These are phyloP conservation scores for Eueides isabella DNA, from an alignment of 1,140 invertebrate species.

Conservation along the genomic window DNA sequence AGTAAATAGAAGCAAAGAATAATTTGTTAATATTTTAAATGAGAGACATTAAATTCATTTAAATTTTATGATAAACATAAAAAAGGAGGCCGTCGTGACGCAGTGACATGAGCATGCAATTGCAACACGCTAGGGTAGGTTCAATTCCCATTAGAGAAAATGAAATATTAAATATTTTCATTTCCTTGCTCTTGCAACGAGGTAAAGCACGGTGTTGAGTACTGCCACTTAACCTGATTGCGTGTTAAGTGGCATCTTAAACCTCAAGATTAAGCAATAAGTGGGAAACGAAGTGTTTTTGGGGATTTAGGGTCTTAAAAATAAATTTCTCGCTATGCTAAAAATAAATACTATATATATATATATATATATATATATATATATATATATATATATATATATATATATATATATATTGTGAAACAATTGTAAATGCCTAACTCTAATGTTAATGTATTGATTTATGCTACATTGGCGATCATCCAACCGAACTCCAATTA, in stretches of 20 bases:
- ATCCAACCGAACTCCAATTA: slow-evolving; percentile 22
- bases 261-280: too few species aligned
- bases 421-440: neutral
- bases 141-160: too few species aligned
- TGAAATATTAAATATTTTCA: too few species aligned
- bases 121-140: too few species aligned
- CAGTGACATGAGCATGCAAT: neutral
- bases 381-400: neutral
- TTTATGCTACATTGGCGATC: slow-evolving; percentile 16
- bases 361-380: neutral
- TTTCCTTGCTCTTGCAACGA: too few species aligned
- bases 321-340: neutral
- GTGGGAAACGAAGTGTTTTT: too few species aligned
- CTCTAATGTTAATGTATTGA: slow-evolving; percentile 22
- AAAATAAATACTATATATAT: neutral
- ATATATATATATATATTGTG: too few species aligned
- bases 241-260: too few species aligned
- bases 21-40: neutral
- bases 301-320: too few species aligned
- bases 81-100: too few species aligned
- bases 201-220: too few species aligned
- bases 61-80: neutral
- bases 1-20: slow-evolving; percentile 10
- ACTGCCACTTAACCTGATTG: too few species aligned
- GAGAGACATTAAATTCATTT: neutral